A percentile compares a stretch with the other conserved stretches of the same genome.
Evolutionary conservation across 1,140 invertebrate genomes (phyloP).

Genomic region (Cherax quadricarinatus): DNA sequence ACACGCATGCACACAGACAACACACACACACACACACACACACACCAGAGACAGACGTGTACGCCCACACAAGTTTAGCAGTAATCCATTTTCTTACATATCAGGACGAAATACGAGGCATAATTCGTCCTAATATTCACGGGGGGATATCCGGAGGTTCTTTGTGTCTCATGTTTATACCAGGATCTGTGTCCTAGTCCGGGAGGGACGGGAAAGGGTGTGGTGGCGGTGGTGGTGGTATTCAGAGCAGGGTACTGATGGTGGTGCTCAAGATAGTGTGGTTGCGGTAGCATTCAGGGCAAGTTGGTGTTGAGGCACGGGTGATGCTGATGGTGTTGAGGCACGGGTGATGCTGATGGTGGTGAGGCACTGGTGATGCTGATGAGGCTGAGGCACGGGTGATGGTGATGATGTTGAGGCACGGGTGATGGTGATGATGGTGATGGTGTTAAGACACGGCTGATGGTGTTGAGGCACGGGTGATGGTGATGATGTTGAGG

Average conservation of each 20-base stretch:
- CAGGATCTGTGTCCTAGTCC: background rate
- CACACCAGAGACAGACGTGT: background rate
- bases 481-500: too few species aligned
- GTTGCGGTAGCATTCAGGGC: background rate
- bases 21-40: background rate
- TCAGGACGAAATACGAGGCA: background rate
- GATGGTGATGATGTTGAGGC: too few species aligned
- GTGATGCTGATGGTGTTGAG: background rate
- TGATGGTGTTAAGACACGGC: too few species aligned
- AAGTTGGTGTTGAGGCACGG: background rate
- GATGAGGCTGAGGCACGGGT: too few species aligned
- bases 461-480: too few species aligned
- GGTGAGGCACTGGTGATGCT: too few species aligned
- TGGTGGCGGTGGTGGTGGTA: background rate
- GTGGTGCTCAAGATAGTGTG: background rate
- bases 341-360: too few species aligned
- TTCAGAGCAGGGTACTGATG: too few species aligned
- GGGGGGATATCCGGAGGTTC: background rate
- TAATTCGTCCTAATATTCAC: background rate
- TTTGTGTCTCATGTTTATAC: background rate
- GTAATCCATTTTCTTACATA: background rate
- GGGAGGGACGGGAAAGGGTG: too few species aligned
- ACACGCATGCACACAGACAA: too few species aligned
- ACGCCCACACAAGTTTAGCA: background rate
- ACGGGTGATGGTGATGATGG: too few species aligned